These are phyloP conservation scores for Monochamus alternatus DNA, from an alignment of 2,888 invertebrate genomes.

Conservation along the genomic window DNA sequence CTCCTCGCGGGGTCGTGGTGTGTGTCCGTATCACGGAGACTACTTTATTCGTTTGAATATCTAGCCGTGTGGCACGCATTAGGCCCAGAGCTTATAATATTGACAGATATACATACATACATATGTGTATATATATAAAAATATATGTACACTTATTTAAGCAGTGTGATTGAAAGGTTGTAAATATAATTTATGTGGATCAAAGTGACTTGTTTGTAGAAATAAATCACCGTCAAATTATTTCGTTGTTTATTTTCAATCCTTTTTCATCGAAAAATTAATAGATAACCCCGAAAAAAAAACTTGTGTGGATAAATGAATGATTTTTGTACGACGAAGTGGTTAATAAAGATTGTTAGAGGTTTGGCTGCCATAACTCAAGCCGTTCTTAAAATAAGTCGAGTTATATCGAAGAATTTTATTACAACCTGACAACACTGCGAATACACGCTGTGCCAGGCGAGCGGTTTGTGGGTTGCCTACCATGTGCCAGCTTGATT, in stretches of 20 bases:
- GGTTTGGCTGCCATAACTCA: too few relatives aligned
- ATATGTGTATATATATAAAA: conserved; percentile 66
- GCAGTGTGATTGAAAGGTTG: conserved; percentile 71
- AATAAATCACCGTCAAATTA: conserved; percentile 69
- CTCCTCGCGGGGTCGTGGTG: conserved; percentile 63
- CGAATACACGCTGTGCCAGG: too few relatives aligned
- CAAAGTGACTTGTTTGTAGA: conserved; percentile 70
- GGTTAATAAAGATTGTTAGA: too few relatives aligned
- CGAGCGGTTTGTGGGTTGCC: too few relatives aligned
- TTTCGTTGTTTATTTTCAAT: conserved; percentile 50
- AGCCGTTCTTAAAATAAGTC: not conserved
- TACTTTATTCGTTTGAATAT: conserved; percentile 61
- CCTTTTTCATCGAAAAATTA: conserved; percentile 15
- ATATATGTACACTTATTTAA: conserved; percentile 69
- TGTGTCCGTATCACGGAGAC: conserved; percentile 60
- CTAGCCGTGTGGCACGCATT: conserved; percentile 64
- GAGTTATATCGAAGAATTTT: not conserved
- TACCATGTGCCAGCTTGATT: too few relatives aligned
- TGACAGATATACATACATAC: conserved; percentile 39
- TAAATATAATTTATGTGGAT: conserved; percentile 72
- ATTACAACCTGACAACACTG: too few relatives aligned
- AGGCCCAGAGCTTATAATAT: conserved; percentile 66
- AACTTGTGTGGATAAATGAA: too few relatives aligned
- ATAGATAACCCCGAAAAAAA: too few relatives aligned
- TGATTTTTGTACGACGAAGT: not conserved